These are phyloP conservation scores for Xestia sexstrigata DNA, from an alignment of 2,888 invertebrate genomes.

Conservation along the genomic window DNA sequence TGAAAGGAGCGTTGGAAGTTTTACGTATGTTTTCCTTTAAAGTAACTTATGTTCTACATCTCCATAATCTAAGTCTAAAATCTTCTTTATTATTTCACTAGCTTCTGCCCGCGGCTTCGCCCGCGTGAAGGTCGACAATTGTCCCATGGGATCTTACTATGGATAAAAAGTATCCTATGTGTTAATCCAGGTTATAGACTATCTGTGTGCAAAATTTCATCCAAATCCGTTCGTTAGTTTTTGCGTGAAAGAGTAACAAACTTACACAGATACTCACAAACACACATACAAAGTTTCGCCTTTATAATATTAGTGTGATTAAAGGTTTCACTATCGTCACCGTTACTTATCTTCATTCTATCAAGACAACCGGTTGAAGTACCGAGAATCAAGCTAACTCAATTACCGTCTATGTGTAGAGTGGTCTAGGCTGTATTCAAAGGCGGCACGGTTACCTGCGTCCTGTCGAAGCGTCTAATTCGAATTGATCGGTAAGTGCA, in stretches of 20 bases:
- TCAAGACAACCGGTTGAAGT: slow-evolving; percentile 4
- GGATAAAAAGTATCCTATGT: too few relatives aligned
- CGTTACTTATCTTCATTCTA: background rate
- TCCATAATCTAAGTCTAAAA: background rate
- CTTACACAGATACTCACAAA: too few relatives aligned
- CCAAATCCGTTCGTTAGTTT: too few relatives aligned
- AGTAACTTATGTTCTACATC: background rate
- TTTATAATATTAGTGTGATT: too few relatives aligned
- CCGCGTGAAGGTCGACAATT: too few relatives aligned
- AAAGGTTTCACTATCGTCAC: background rate
- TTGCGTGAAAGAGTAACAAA: too few relatives aligned
- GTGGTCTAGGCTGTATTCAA: slow-evolving; percentile 58
- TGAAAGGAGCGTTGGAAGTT: slow-evolving; percentile 40
- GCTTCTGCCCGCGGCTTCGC: too few relatives aligned
- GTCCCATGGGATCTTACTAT: too few relatives aligned
- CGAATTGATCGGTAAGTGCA: slow-evolving; percentile 66
- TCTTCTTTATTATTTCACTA: background rate
- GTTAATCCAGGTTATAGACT: too few relatives aligned
- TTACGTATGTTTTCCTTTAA: background rate
- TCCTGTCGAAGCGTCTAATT: slow-evolving; percentile 65
- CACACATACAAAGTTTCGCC: too few relatives aligned
- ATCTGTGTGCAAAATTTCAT: too few relatives aligned
- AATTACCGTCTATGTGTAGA: slow-evolving; percentile 15
- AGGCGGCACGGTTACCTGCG: slow-evolving; percentile 63
- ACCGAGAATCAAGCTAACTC: slow-evolving; percentile 24